Percentiles rank a stretch among this genome's conserved stretches.
phyloP scores from a whole-genome alignment of 2,113 vertebrate genomes.

The Chaetodon trifascialis region DNA sequence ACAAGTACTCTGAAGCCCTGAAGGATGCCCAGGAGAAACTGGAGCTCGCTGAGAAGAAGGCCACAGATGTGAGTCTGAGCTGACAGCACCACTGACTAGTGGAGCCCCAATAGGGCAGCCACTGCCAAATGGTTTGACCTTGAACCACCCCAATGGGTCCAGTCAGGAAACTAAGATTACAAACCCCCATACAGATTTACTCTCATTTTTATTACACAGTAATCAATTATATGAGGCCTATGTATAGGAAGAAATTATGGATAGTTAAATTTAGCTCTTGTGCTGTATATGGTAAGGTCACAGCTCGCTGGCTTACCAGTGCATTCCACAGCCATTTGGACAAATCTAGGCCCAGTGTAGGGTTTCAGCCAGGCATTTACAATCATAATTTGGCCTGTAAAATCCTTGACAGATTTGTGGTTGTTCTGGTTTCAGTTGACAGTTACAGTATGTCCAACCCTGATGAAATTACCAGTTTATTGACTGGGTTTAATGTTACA shows the following conservation, averaged over 20 bases:
- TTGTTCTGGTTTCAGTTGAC: slow-evolving; percentile 35
- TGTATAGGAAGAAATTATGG: slow-evolving; percentile 52
- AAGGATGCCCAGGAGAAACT: slow-evolving; percentile 99
- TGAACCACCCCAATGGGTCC: slow-evolving; percentile 1
- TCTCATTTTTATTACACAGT: slow-evolving; percentile 21
- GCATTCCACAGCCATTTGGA: slow-evolving; percentile 59
- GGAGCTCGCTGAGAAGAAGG: slow-evolving; percentile 98
- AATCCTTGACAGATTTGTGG: slow-evolving; percentile 59
- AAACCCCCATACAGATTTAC: neutral
- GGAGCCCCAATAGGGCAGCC: neutral
- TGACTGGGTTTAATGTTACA: neutral
- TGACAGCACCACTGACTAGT: neutral
- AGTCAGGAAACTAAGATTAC: slow-evolving; percentile 10
- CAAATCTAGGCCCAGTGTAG: slow-evolving; percentile 65
- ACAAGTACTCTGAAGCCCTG: slow-evolving; percentile 98
- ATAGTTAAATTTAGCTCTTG: slow-evolving; percentile 91
- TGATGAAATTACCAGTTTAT: slow-evolving; percentile 30
- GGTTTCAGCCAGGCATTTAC: slow-evolving; percentile 67
- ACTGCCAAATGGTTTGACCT: slow-evolving; percentile 21
- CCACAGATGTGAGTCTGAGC: slow-evolving; percentile 93
- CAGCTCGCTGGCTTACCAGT: slow-evolving; percentile 70
- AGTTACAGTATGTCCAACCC: neutral
- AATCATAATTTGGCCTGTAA: slow-evolving; percentile 35
- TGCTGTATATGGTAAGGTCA: slow-evolving; percentile 92
- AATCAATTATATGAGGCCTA: slow-evolving; percentile 49